Base-by-base conservation (phyloP, 2,888 invertebrate genomes). In the Heteromurus nitidus region DNA sequence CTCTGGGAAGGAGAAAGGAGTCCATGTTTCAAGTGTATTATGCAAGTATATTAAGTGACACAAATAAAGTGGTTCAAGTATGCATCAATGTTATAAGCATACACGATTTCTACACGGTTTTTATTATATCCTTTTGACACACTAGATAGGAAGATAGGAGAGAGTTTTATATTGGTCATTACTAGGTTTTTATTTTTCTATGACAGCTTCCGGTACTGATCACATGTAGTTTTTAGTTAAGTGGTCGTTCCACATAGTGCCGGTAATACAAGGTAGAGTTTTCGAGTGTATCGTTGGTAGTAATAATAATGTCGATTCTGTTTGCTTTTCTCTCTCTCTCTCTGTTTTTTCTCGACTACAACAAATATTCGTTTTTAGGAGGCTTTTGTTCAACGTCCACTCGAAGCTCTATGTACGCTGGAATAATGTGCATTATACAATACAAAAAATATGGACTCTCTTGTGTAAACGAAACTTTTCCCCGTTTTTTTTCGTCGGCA, bases 201-300 rank as follows among this genome's bases (percentile, higher is more conserved):
- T 60, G 60, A 60, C 60, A 60, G 31, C 60, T 60, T 60, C 60
- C 60, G 60, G 30, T 30, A 60, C 30, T 60, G 60, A 60, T 60
- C 60, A 60, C n/a, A 28, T 30, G 11, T 55, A 55, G 30, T 28
- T 60, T 60, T 60, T 58, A 58, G 28, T 28, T 26, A 28, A 28
- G 28, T 58, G 28, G 30, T 55, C 26, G 55, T 55, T 22, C 2
- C 44, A 9, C 13, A 36, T 36, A 13, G 5, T 36, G 7, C 13
- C 13, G 36, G 5, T 36, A 36, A 3, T 47, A 47, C 47, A 47
- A n/a, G 3, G 7, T 20, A 18, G 50, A 20, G 60, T 3, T 9
- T 26, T 26, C 13, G 26, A n/a, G 9, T 30, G 28, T 47, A 47
- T 9, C 13, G 13, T 36, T 47, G 47, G 55, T 24, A 13, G 55